phyloP scores from a whole-genome alignment of 1,140 invertebrate species.

The Glossosoma conforme region DNA sequence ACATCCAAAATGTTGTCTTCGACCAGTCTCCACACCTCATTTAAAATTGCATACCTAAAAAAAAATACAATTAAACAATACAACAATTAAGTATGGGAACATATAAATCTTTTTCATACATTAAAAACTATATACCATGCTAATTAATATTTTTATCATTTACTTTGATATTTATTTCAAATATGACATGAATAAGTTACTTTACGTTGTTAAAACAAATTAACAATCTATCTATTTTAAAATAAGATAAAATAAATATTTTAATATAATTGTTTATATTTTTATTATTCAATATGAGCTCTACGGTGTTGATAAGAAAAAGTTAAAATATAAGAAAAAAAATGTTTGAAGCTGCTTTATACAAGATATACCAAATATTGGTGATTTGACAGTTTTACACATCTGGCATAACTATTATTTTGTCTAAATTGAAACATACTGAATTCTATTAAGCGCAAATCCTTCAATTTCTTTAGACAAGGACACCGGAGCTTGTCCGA shows the following conservation, averaged over 20 bases:
- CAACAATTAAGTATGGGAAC: too few species aligned
- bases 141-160: background rate
- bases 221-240: background rate
- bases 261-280: too few species aligned
- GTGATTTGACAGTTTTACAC: too few species aligned
- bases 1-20: constrained; percentile 78
- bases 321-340: background rate
- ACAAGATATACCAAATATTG: too few species aligned
- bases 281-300: background rate
- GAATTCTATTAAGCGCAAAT: constrained; percentile 91
- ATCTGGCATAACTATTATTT: background rate
- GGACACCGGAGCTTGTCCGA: constrained; percentile 86
- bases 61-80: constrained; percentile 4
- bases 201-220: background rate
- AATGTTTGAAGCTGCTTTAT: too few species aligned
- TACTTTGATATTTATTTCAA: background rate
- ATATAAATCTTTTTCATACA: too few species aligned
- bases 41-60: constrained; percentile 82
- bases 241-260: background rate
- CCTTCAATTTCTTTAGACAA: constrained; percentile 83
- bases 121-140: too few species aligned
- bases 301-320: background rate
- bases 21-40: constrained; percentile 88
- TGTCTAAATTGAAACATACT: constrained; percentile 53
- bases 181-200: background rate